phyloP scores from a whole-genome alignment of 2,797 vertebrate species.

The Fundulus diaphanus region DNA sequence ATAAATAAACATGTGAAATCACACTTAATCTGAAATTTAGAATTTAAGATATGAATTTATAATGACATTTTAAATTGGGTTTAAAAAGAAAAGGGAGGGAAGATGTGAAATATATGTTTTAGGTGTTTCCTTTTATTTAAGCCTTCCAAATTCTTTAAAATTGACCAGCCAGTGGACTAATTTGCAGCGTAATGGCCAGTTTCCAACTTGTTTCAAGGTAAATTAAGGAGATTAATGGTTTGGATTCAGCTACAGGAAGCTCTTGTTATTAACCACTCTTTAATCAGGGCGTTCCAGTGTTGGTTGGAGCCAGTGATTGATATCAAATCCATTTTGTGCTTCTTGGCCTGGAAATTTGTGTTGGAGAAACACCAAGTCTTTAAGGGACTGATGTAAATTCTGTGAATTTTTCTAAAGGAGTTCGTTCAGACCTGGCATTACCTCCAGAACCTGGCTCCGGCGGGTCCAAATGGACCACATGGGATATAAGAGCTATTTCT shows the following conservation, averaged over 20 bases:
- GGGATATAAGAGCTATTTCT: background rate
- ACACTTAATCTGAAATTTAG: background rate
- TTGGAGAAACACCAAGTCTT: background rate
- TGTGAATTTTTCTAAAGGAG: background rate
- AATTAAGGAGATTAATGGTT: constrained; percentile 1
- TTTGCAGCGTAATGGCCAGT: background rate
- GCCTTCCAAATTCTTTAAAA: background rate
- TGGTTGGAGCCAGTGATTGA: background rate
- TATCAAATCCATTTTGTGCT: background rate
- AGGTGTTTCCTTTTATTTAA: background rate
- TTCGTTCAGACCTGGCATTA: background rate
- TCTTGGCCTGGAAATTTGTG: background rate
- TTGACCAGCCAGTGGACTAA: background rate
- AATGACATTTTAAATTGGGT: background rate
- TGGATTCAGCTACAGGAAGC: background rate
- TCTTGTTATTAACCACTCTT: background rate
- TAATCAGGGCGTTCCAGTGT: background rate
- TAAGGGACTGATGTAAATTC: background rate
- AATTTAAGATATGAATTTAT: background rate
- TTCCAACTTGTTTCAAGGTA: background rate
- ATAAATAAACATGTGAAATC: too few species aligned
- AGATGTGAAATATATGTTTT: background rate
- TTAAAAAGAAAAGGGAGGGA: background rate
- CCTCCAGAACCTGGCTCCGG: background rate
- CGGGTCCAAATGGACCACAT: background rate